A percentile compares a stretch with the other conserved stretches of the same genome.
These are phyloP conservation scores for Thinocorus orbignyianus DNA, from an alignment of 2,113 vertebrate species.

Conservation along the genomic window DNA sequence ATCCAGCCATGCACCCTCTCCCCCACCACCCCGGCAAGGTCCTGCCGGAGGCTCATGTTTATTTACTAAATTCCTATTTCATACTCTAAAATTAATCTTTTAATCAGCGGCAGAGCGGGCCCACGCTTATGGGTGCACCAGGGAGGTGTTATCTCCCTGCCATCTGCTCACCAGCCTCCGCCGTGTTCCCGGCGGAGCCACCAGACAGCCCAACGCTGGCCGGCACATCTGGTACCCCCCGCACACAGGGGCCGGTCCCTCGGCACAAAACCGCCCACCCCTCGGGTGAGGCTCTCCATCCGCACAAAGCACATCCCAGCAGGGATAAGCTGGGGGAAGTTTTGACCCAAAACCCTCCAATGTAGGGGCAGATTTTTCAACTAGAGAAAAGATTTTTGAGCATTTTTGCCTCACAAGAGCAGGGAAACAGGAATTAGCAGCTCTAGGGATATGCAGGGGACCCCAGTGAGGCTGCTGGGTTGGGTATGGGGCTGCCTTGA, in stretches of 20 bases:
- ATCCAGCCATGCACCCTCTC: rapidly evolving
- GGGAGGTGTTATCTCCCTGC: slow-evolving; percentile 41
- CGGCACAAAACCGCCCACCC: rapidly evolving
- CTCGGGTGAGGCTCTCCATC: rapidly evolving
- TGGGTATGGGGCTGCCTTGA: background rate
- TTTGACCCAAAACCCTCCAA: rapidly evolving
- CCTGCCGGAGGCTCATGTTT: background rate
- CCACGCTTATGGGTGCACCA: background rate
- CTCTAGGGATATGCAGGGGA: too few relatives aligned
- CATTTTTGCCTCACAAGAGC: background rate
- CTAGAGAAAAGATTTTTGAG: background rate
- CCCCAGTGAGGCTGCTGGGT: background rate
- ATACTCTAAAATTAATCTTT: slow-evolving; percentile 63
- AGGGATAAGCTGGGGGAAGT: background rate
- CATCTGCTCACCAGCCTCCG: slow-evolving; percentile 43
- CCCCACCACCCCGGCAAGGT: rapidly evolving
- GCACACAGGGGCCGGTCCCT: rapidly evolving
- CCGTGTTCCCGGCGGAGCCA: background rate
- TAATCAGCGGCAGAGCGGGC: slow-evolving; percentile 36
- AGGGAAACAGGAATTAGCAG: background rate
- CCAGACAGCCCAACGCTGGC: background rate
- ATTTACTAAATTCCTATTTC: slow-evolving; percentile 26
- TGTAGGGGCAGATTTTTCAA: rapidly evolving
- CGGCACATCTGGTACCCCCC: background rate
- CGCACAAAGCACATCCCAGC: rapidly evolving